Evolutionary conservation across 2,113 vertebrate species (phyloP), one percentile per base, ranked within the genome.

Genomic region (Hyaena hyaena): DNA sequence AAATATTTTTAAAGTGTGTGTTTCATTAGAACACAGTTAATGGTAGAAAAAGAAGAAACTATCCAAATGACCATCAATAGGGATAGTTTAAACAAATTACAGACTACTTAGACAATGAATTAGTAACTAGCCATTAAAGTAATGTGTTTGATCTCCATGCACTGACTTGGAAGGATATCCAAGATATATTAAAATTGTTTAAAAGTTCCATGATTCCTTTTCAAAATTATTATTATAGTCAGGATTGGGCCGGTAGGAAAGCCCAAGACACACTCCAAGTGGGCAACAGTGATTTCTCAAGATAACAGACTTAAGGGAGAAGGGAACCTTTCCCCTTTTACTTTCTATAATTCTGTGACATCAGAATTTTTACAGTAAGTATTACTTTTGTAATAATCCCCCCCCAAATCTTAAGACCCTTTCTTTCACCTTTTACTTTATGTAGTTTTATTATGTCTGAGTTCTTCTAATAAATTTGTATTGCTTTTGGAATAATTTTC

Each of bases 311-410:
- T 87, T 81, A 9, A 33, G 16, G 39, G 45, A 66, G 26, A 95
- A 68, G 26, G 14, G 17, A 88, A 16, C 45, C 53, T 87, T 77
- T 87, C n/a, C 82, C 82, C n/a, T 83, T 68, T 53, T 95, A 83
- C 33, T 71, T 74, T 15, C 76, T 28, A 43, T 24, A 68, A 35
- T 74, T 85, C 24, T 24, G 11, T 80, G 39, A 48, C 48, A 79
- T 43, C 24, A 55, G 12, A 91, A 88, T 93, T 73, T 39, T 95
- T 88, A 65, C 77, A 69, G 12, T 48, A 68, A 68, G 5, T 89
- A 79, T 81, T 88, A 84, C 35, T 93, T 91, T 81, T 50, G 8
- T 39, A 76, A 66, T 91, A 76, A 80, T 92, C 66, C 90, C 31
- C 31, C 16, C 48, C 39, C 61, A 79, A 80, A 39, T n/a, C 16